Evolutionary conservation across 2,797 vertebrate species (phyloP).

Genomic region (Arctocebus calabarensis): DNA sequence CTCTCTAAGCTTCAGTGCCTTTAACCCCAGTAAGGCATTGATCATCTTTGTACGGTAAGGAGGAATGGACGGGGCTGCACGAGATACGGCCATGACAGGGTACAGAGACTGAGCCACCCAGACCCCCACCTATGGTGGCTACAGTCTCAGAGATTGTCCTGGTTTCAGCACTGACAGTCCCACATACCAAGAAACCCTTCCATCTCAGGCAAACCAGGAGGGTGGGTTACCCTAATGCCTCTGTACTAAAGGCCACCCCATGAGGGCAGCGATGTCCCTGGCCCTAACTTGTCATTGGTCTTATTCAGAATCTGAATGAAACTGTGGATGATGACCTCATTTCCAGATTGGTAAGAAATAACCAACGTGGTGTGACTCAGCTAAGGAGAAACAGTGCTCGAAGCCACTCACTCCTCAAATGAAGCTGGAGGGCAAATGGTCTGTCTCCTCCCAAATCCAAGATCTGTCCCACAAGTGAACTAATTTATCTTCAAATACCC

Average conservation of each 20-base stretch:
- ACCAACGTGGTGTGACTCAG: not conserved
- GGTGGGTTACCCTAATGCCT: not conserved
- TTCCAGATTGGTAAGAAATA: not conserved
- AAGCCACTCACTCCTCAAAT: not conserved
- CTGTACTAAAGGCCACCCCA: not conserved
- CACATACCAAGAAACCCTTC: not conserved
- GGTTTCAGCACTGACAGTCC: not conserved
- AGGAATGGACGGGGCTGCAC: fast-evolving
- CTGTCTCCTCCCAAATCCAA: not conserved
- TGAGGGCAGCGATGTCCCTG: not conserved
- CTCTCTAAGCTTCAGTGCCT: not conserved
- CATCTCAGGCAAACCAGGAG: not conserved
- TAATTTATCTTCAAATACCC: not conserved
- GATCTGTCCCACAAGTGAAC: not conserved
- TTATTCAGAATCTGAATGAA: not conserved
- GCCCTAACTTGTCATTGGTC: not conserved
- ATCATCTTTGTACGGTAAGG: no score
- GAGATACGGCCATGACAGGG: no score
- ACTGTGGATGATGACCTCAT: not conserved
- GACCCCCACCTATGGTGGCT: not conserved
- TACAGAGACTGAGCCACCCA: not conserved
- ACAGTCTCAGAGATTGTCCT: not conserved
- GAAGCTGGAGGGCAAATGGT: not conserved
- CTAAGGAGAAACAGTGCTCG: not conserved
- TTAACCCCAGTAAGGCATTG: not conserved